Percentiles rank a stretch among this genome's conserved stretches.
Conservation (phyloP, 2,888 invertebrate species). For the Linyphia triangularis region DNA sequence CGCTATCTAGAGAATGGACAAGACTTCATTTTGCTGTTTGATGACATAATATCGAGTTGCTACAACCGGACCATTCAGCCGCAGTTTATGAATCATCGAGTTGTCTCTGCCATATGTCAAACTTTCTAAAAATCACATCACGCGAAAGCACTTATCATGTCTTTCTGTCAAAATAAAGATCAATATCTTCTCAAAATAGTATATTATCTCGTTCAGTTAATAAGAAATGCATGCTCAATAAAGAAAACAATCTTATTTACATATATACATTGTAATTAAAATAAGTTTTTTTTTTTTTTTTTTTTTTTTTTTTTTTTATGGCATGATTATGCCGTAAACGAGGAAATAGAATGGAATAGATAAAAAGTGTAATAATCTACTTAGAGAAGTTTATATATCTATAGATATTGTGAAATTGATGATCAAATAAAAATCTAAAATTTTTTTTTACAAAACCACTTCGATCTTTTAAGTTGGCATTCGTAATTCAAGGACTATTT, state of each 20-base stretch:
- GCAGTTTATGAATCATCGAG: constrained; percentile 21
- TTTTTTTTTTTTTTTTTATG: too few species aligned
- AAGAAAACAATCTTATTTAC: background rate
- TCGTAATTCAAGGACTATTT: too few species aligned
- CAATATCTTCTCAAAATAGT: background rate
- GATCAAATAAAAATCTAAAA: too few species aligned
- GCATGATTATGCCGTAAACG: too few species aligned
- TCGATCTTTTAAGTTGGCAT: too few species aligned
- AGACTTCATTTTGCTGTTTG: constrained; percentile 13
- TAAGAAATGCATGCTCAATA: too few species aligned
- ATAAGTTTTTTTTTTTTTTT: background rate
- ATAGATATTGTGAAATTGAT: too few species aligned
- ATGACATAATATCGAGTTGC: constrained; percentile 54
- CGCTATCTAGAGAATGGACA: background rate
- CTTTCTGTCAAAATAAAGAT: background rate
- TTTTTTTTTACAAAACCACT: too few species aligned
- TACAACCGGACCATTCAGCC: constrained; percentile 26
- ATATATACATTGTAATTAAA: background rate
- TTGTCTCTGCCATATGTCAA: constrained; percentile 38
- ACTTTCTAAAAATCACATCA: background rate
- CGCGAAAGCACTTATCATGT: background rate
- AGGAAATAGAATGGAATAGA: too few species aligned
- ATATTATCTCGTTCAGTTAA: background rate
- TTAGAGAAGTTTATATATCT: too few species aligned
- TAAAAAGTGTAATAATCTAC: too few species aligned